Conservation (phyloP, 2,888 invertebrate genomes). For the Mesodorylaimus sp. region DNA sequence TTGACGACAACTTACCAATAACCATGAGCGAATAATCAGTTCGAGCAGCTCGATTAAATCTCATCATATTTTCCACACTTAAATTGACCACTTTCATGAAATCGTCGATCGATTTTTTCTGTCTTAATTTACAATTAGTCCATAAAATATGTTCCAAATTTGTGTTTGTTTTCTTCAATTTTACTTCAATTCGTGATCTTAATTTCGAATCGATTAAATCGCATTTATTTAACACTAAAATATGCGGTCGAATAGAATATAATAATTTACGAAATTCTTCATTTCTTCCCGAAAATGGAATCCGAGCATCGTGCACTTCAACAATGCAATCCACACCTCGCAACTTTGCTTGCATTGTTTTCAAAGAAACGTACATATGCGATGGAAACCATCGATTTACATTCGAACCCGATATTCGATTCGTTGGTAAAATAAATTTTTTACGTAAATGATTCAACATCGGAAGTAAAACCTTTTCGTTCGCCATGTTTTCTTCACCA, state of each 20-base stretch:
- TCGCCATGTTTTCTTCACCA: no score
- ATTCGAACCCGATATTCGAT: not conserved
- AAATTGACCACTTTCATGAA: no score
- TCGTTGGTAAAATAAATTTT: no score
- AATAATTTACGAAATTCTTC: slow-evolving; percentile 20
- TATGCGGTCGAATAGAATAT: slow-evolving; percentile 24
- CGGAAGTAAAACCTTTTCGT: no score
- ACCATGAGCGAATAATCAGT: slow-evolving; percentile 26
- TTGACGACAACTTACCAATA: slow-evolving; percentile 12
- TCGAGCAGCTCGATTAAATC: slow-evolving; percentile 23
- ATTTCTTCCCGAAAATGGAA: slow-evolving; percentile 27
- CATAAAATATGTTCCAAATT: slow-evolving; percentile 22
- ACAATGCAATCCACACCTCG: slow-evolving; percentile 7
- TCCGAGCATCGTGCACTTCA: slow-evolving; percentile 27
- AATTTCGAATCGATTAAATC: slow-evolving; percentile 19
- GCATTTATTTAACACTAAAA: slow-evolving; percentile 26
- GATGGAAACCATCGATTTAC: slow-evolving; percentile 10
- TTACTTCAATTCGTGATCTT: not conserved
- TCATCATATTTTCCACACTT: slow-evolving; percentile 19
- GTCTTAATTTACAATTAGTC: slow-evolving; percentile 17
- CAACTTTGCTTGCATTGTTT: slow-evolving; percentile 12
- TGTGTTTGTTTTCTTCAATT: slow-evolving; percentile 16
- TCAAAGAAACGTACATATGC: slow-evolving; percentile 11
- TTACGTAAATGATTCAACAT: no score
- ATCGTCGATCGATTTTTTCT: slow-evolving; percentile 14